Evolutionary conservation across 2,797 vertebrate genomes (phyloP), one percentile per base, ranked within the genome.

Genomic region (Borostomias antarcticus): DNA sequence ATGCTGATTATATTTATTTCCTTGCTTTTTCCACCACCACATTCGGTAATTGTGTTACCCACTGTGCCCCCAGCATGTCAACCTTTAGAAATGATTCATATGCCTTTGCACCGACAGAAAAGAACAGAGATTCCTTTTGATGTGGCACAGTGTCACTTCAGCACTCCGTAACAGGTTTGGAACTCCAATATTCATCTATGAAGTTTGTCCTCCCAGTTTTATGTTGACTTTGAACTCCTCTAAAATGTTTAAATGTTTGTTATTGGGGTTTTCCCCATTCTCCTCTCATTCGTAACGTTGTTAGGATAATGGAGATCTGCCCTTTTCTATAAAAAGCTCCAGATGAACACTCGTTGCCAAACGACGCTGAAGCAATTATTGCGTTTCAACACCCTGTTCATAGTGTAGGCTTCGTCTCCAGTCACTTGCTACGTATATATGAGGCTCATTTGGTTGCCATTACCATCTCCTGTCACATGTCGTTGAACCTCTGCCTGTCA

Each of bases 301-400:
- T 75, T 73, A 75, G 75, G 82, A 86, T 85, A 83, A 87, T 85
- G 72, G 75, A 78, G 83, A 86, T 85, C 84, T 82, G 77, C 74
- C 73, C 73, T 8, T n/a, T 77, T 85, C 83, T 86, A 80, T 83
- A 86, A 81, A 88, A 88, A 83, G 70, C 75, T 78, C 72, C 84
- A 82, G 76, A 85, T 84, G 83, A 73, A 71, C 79, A 30, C 0
- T 21, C 21, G 40, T 84, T 80, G 82, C 86, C 88, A 87, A 86
- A 86, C 73, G 77, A 85, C 87, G 86, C 73, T 68, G 85, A 85
- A 86, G 89, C 89, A 90, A 91, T 91, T 90, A 89, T 87, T 19
- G 74, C 79, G 81, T 91, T 88, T 89, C 87, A 85, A 85, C 85
- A 84, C 83, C 83, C 82, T 84, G 88, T 89, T 88, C 84, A 85